A percentile compares a stretch with the other conserved stretches of the same genome.
Conservation (phyloP, 2,888 invertebrate genomes). For the Drosophila mercatorum region DNA sequence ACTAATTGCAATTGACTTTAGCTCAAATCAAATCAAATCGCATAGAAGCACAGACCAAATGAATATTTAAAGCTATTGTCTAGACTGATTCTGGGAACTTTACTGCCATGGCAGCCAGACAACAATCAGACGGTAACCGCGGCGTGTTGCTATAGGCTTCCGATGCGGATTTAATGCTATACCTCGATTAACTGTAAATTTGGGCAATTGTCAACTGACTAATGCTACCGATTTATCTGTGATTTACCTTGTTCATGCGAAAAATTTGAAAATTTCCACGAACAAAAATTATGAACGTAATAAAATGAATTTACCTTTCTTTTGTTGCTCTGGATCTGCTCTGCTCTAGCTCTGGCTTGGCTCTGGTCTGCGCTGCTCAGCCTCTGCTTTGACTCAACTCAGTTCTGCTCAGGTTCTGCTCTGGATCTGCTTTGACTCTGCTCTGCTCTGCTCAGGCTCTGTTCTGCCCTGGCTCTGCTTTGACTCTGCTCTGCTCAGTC, state of each 20-base stretch:
- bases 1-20: slow-evolving; percentile 53
- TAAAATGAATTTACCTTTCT: too few relatives aligned
- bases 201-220: slow-evolving; percentile 4
- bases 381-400: too few relatives aligned
- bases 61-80: slow-evolving; percentile 14
- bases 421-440: too few relatives aligned
- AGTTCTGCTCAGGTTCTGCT: too few relatives aligned
- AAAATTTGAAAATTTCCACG: background rate
- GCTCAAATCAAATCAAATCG: slow-evolving; percentile 12
- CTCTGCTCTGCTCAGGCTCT: too few relatives aligned
- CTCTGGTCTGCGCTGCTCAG: too few relatives aligned
- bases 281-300: too few relatives aligned
- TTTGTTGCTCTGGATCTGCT: too few relatives aligned
- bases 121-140: slow-evolving; percentile 13
- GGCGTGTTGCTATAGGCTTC: slow-evolving; percentile 46
- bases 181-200: slow-evolving; percentile 9
- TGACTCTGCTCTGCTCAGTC: too few relatives aligned
- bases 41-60: background rate
- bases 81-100: slow-evolving; percentile 22
- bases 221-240: background rate
- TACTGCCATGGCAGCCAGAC: slow-evolving; percentile 40
- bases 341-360: too few relatives aligned
- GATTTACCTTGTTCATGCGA: background rate
- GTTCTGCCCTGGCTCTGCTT: too few relatives aligned
- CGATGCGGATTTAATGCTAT: slow-evolving; percentile 22